phyloP scores from a whole-genome alignment of 2,888 invertebrate species.

The Camponotus fellah region DNA sequence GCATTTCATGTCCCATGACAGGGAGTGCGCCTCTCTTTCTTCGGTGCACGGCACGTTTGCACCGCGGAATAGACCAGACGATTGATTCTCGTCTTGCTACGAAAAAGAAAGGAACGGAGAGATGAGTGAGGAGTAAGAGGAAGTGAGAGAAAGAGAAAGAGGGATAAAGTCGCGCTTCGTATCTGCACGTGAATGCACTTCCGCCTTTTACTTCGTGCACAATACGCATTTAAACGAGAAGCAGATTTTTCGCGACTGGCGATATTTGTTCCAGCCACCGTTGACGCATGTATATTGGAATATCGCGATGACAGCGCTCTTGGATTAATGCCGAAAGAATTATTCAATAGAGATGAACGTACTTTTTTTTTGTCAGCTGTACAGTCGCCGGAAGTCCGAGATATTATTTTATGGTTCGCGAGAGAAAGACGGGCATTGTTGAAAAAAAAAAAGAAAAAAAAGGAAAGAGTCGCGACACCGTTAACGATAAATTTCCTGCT shows the following conservation, averaged over 20 bases:
- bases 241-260: neutral
- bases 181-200: conserved; percentile 28
- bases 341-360: conserved; percentile 43
- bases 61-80: conserved; percentile 18
- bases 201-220: conserved; percentile 37
- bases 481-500: conserved; percentile 53
- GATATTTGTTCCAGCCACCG: conserved; percentile 30
- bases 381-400: conserved; percentile 27
- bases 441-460: neutral
- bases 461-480: conserved; percentile 19
- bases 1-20: conserved; percentile 76
- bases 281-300: conserved; percentile 30
- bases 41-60: conserved; percentile 20
- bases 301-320: conserved; percentile 30
- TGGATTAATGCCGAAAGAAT: conserved; percentile 45
- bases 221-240: conserved; percentile 12
- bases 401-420: conserved; percentile 35
- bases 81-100: conserved; percentile 32
- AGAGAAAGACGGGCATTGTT: conserved; percentile 12
- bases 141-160: neutral
- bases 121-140: neutral
- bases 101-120: neutral
- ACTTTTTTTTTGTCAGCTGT: conserved; percentile 35
- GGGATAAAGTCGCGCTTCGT: conserved; percentile 1
- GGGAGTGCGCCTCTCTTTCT: conserved; percentile 62